Percentiles rank a stretch among this genome's conserved stretches.
These are phyloP conservation scores for Chirona hameri DNA, from an alignment of 2,888 invertebrate species.

Conservation along the genomic window DNA sequence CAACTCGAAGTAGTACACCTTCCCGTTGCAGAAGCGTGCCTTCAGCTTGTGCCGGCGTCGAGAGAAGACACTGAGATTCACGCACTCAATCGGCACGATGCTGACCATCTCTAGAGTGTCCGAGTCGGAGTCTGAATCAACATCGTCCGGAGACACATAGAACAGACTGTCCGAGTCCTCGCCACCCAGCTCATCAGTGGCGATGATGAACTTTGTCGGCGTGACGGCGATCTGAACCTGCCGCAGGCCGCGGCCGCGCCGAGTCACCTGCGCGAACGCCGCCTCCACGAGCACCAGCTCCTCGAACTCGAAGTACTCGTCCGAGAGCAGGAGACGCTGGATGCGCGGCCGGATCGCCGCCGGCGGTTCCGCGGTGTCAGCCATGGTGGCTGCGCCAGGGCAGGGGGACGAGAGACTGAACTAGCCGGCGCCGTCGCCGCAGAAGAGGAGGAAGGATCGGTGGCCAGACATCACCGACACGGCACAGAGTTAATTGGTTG, in stretches of 20 bases:
- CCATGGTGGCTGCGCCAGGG: not conserved
- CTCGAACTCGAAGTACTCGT: conserved; percentile 60
- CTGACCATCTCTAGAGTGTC: not conserved
- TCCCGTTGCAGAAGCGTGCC: conserved; percentile 25
- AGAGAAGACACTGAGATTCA: conserved; percentile 4
- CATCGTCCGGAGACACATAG: not conserved
- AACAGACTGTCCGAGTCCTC: not conserved
- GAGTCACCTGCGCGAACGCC: conserved; percentile 65
- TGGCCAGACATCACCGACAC: too few species aligned
- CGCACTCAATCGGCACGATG: conserved; percentile 6
- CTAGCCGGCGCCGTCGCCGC: too few species aligned
- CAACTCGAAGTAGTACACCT: conserved; percentile 26
- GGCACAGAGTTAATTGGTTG: too few species aligned
- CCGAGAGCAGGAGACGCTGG: conserved; percentile 58
- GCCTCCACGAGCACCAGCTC: conserved; percentile 65
- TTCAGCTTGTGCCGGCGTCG: not conserved
- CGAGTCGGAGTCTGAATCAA: not conserved
- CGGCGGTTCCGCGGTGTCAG: not conserved
- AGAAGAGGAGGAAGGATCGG: too few species aligned
- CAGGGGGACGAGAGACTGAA: too few species aligned
- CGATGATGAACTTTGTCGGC: conserved; percentile 13
- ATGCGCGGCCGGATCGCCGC: conserved; percentile 49
- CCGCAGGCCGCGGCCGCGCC: conserved; percentile 58
- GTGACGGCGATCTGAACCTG: conserved; percentile 57
- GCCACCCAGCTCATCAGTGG: conserved; percentile 12